Base-by-base conservation (phyloP, 2,113 vertebrate species). In the Paradoxurus hermaphroditus region DNA sequence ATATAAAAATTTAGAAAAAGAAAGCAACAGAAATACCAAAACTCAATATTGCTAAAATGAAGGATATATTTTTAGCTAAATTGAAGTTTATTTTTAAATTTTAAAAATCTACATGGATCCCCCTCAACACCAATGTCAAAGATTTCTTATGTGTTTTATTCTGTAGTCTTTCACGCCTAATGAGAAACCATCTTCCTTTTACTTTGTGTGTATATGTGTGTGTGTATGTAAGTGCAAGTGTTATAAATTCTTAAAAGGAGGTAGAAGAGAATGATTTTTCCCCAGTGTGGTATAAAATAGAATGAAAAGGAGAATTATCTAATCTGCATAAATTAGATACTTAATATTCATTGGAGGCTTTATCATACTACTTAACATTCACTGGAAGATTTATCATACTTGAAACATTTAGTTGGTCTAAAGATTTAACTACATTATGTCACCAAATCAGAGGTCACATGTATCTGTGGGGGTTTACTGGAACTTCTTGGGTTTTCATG, bases 341-440 rank as follows among this genome's bases (percentile, higher is more conserved):
- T 86, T 82, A 41, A 59, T 31, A 83, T n/a, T 91, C 27, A 86
- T 31, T 70, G 39, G 11, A 14, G 82, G 7, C 78, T 87, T 94
- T 86, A 36, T 81, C 56, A 86, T 70, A 86, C 73, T 92, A 70
- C 11, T 70, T 72, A 39, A 41, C 31, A 65, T 12, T 92, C 27
- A 83, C 23, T 75, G 39, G 6, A 18, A 89, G 7, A 72, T 87
- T 94, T 89, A 36, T 77, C 51, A 89, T 70, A 82, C 67, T 94
- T 63, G 27, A 97, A 94, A 87, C n/a, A 65, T 59, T 83, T 65
- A 79, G 41, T 70, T 95, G 36, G 15, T 51, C 18, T 95, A 44
- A 81, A 84, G 56, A 87, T 92, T 84, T 87, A 83, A 90, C 90
- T 29, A 75, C 19, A 87, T 93, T 86, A n/a, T 83, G 2, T 51